phyloP scores from a whole-genome alignment of 2,888 invertebrate species.

The Apotomis turbidana region DNA sequence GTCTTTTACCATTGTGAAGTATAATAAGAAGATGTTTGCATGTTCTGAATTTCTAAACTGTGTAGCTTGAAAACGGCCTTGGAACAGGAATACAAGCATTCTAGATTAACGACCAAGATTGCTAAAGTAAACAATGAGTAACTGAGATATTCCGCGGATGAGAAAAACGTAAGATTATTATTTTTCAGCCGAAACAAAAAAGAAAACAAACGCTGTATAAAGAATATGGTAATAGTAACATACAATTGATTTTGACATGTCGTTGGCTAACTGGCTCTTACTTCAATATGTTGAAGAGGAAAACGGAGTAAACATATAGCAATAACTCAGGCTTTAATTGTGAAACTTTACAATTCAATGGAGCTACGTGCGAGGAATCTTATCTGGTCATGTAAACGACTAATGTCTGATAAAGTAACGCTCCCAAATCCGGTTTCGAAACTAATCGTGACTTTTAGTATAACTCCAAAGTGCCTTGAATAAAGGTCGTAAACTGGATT shows the following conservation, averaged over 20 bases:
- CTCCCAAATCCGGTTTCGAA: slow-evolving; percentile 53
- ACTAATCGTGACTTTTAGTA: slow-evolving; percentile 34
- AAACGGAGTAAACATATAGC: not conserved
- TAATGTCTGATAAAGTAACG: slow-evolving; percentile 48
- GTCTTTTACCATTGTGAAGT: not conserved
- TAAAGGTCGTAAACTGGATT: slow-evolving; percentile 3
- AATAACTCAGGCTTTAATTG: slow-evolving; percentile 8
- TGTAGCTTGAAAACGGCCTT: slow-evolving; percentile 26
- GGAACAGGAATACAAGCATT: slow-evolving; percentile 19
- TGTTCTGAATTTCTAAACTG: slow-evolving; percentile 25
- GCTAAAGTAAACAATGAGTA: slow-evolving; percentile 27
- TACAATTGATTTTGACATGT: too few relatives aligned
- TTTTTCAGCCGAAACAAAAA: not conserved
- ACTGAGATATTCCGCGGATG: not conserved
- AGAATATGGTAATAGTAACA: not conserved
- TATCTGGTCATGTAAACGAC: slow-evolving; percentile 45
- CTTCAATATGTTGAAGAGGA: not conserved
- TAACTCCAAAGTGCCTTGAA: slow-evolving; percentile 24
- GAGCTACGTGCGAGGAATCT: slow-evolving; percentile 37
- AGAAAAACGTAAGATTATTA: not conserved
- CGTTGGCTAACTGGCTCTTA: not conserved
- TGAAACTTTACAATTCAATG: slow-evolving; percentile 16
- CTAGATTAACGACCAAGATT: slow-evolving; percentile 30
- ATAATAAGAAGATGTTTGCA: slow-evolving; percentile 14
- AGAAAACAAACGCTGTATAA: too few relatives aligned